Evolutionary conservation across 2,797 vertebrate species (phyloP).

Genomic region (Neosalanx taihuensis): DNA sequence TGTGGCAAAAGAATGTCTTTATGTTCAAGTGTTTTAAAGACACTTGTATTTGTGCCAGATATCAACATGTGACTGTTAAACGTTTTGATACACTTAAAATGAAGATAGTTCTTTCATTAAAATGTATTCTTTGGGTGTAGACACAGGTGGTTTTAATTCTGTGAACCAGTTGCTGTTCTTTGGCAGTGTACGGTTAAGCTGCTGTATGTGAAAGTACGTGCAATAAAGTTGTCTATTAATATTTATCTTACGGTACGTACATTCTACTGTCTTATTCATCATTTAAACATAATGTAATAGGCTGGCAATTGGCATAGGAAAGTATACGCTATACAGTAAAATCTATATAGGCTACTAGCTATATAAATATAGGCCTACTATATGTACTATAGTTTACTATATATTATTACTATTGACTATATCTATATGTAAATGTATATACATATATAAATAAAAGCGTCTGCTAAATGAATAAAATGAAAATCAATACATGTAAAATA

Average conservation of each 20-base stretch:
- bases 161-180: slow-evolving; percentile 63
- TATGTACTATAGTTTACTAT: no score
- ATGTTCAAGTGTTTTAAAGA: slow-evolving; percentile 66
- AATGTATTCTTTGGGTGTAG: slow-evolving; percentile 38
- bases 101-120: slow-evolving; percentile 43
- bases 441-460: no score
- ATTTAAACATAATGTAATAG: not conserved
- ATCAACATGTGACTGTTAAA: slow-evolving; percentile 56
- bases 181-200: slow-evolving; percentile 61
- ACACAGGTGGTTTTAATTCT: slow-evolving; percentile 53
- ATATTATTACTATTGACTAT: no score
- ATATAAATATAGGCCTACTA: no score
- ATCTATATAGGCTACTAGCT: no score
- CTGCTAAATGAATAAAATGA: no score
- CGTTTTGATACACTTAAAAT: slow-evolving; percentile 37
- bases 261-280: slow-evolving; percentile 2
- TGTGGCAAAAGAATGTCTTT: slow-evolving; percentile 62
- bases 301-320: not conserved
- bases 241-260: slow-evolving; percentile 38
- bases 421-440: no score
- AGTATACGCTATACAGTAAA: not conserved
- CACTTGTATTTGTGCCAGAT: slow-evolving; percentile 72
- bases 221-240: slow-evolving; percentile 65
- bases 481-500: no score
- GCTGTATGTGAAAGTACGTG: slow-evolving; percentile 67